Conservation (phyloP, 92 coral and sea anemone species). For the Blastomussa wellsi region DNA sequence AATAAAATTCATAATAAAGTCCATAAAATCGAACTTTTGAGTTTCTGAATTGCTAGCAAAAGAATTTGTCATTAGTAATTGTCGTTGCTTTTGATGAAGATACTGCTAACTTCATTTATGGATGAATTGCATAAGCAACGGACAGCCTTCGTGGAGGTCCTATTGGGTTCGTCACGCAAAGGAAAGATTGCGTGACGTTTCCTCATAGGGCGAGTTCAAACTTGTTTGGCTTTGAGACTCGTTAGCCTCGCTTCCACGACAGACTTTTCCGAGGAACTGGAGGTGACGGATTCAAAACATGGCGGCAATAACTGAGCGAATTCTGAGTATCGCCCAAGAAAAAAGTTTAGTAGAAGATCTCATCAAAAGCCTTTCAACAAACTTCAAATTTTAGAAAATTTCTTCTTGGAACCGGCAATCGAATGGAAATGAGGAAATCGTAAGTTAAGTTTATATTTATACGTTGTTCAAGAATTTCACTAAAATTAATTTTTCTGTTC, state of each 20-base stretch:
- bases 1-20: neutral
- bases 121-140: neutral
- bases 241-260: constrained; percentile 1
- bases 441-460: neutral
- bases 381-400: neutral
- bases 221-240: neutral
- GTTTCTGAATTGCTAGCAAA: neutral
- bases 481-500: neutral
- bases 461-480: neutral
- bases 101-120: neutral
- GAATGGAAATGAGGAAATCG: constrained; percentile 33
- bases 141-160: too few species aligned
- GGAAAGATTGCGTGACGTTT: neutral
- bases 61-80: neutral
- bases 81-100: neutral
- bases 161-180: too few species aligned
- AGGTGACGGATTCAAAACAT: constrained; percentile 19
- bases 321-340: neutral
- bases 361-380: neutral
- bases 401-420: neutral
- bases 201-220: neutral
- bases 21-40: neutral
- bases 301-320: neutral
- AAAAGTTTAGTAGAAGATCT: neutral
- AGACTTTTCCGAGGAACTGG: constrained; percentile 5